A percentile compares a stretch with the other conserved stretches of the same genome.
Evolutionary conservation across 2,113 vertebrate genomes (phyloP).

Genomic region (Caranx melampygus): DNA sequence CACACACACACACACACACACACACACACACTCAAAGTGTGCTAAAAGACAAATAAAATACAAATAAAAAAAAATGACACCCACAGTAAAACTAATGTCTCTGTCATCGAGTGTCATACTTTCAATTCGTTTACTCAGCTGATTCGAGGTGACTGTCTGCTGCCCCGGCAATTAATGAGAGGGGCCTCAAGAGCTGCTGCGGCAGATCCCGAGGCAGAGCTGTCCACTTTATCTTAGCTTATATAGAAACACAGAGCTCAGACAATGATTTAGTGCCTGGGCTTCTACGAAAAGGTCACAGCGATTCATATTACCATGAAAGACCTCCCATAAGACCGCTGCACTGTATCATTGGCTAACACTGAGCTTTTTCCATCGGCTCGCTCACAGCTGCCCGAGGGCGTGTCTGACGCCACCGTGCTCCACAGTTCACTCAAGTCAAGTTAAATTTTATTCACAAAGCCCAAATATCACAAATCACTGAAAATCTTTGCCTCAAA

Average conservation of each 20-base stretch:
- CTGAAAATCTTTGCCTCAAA: not conserved
- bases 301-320: constrained; percentile 65
- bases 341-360: constrained; percentile 25
- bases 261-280: constrained; percentile 74
- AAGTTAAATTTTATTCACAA: not conserved
- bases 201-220: constrained; percentile 65
- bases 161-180: constrained; percentile 73
- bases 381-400: constrained; percentile 12
- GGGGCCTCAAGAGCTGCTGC: constrained; percentile 60
- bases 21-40: no score
- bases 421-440: not conserved
- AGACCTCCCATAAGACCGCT: constrained; percentile 59
- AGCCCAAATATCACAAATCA: not conserved
- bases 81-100: not conserved
- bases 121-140: constrained; percentile 65
- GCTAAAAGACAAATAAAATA: no score
- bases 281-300: constrained; percentile 78
- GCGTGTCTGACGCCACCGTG: constrained; percentile 1
- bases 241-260: constrained; percentile 55
- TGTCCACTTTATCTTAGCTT: constrained; percentile 72
- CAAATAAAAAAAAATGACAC: no score
- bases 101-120: constrained; percentile 9
- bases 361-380: constrained; percentile 17
- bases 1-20: no score
- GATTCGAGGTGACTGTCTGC: constrained; percentile 64